These are phyloP conservation scores for Trachelipus rathkii DNA, from an alignment of 1,140 invertebrate species.

Conservation along the genomic window DNA sequence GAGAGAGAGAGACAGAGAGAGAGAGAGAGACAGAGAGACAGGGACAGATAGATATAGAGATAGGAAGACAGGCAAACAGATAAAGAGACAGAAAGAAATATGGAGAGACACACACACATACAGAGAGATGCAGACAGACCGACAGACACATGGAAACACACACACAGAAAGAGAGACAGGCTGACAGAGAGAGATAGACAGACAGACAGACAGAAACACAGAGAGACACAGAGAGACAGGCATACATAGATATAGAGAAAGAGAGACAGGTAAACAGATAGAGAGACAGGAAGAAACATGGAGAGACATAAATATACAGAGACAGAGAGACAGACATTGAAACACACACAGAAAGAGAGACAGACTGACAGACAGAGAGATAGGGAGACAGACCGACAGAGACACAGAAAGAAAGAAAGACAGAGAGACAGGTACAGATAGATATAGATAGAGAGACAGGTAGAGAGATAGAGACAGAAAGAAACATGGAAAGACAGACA, in stretches of 20 bases:
- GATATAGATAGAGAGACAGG: constrained; percentile 11
- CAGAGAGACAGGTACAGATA: background rate
- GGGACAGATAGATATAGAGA: constrained; percentile 1
- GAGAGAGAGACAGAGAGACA: background rate
- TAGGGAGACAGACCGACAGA: too few species aligned
- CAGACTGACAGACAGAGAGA: background rate
- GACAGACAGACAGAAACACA: constrained; percentile 6
- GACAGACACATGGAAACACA: constrained; percentile 3
- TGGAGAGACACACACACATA: background rate
- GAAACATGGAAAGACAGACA: background rate
- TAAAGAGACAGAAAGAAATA: background rate
- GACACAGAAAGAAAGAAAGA: background rate
- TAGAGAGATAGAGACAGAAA: too few species aligned
- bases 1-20: constrained; percentile 3
- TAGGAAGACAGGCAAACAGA: background rate
- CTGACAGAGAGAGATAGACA: too few species aligned
- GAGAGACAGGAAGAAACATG: background rate
- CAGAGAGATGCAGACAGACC: constrained; percentile 10
- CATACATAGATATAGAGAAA: constrained; percentile 3
- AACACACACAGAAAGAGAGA: constrained; percentile 11
- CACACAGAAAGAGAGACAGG: background rate
- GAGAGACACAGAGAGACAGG: constrained; percentile 7
- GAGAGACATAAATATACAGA: background rate
- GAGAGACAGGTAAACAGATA: too few species aligned
- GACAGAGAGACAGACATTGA: constrained; percentile 7